Percentiles rank a stretch among this genome's conserved stretches.
Evolutionary conservation across 2,113 vertebrate species (phyloP).

Genomic region (Sterrhoptilus dennistouni): DNA sequence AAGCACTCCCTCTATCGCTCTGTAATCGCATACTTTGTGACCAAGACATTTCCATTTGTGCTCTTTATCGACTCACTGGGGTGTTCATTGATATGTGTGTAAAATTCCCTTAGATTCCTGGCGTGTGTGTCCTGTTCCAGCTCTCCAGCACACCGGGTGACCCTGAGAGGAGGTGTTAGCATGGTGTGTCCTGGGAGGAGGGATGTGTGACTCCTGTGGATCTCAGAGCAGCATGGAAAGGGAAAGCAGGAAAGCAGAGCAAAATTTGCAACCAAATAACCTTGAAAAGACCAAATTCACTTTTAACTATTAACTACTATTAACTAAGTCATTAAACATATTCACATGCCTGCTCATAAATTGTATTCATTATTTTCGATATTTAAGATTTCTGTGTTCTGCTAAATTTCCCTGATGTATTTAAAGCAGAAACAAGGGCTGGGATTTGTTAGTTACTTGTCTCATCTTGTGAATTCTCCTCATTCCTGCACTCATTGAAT

Average conservation of each 20-base stretch:
- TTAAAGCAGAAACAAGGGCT: conserved; percentile 7
- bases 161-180: neutral
- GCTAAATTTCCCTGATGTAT: neutral
- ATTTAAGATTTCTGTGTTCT: neutral
- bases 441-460: neutral
- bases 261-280: neutral
- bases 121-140: fast-evolving
- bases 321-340: neutral
- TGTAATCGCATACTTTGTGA: neutral
- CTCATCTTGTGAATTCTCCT: neutral
- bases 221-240: neutral
- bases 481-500: neutral
- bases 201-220: neutral
- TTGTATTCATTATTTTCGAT: neutral
- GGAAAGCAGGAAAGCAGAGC: neutral
- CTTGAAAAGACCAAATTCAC: conserved; percentile 1
- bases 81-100: neutral
- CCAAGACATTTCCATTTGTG: neutral
- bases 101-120: neutral
- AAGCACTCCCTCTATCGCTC: neutral
- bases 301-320: neutral
- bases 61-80: neutral
- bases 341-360: neutral
- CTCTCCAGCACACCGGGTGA: neutral
- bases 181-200: neutral